phyloP scores from a whole-genome alignment of 2,888 invertebrate species.

The Apodemia mormo region DNA sequence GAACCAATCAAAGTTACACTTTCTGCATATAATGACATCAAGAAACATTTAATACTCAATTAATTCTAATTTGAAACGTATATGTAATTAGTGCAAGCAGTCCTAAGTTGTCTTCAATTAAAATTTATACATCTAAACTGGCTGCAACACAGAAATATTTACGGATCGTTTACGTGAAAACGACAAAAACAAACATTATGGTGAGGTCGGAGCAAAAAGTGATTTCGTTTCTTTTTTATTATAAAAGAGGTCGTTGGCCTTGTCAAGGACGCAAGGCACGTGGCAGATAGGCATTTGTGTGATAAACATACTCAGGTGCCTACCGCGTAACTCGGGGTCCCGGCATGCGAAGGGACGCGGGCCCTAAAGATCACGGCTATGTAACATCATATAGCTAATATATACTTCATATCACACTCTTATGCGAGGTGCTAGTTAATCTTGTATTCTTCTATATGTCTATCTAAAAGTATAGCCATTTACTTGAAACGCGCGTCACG shows the following conservation, averaged over 20 bases:
- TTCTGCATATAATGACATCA: neutral
- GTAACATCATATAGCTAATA: neutral
- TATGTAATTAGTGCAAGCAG: neutral
- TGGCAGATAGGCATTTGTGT: constrained; percentile 57
- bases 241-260: constrained; percentile 68
- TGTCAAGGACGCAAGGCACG: constrained; percentile 74
- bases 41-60: neutral
- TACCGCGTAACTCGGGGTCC: constrained; percentile 24
- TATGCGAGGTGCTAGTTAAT: too few relatives aligned
- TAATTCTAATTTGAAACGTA: neutral
- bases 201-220: constrained; percentile 63
- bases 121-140: neutral
- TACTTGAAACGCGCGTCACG: too few relatives aligned
- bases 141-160: constrained; percentile 42
- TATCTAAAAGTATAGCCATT: too few relatives aligned
- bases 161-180: constrained; percentile 68
- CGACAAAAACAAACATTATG: constrained; percentile 77
- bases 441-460: too few relatives aligned
- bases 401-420: too few relatives aligned
- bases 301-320: constrained; percentile 48
- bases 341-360: constrained; percentile 23
- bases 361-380: neutral
- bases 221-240: constrained; percentile 55
- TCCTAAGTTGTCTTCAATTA: neutral
- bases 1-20: neutral